A percentile compares a stretch with the other conserved stretches of the same genome.
Conservation (phyloP, 2,113 vertebrate genomes). For the Gasterosteus nipponicus region DNA sequence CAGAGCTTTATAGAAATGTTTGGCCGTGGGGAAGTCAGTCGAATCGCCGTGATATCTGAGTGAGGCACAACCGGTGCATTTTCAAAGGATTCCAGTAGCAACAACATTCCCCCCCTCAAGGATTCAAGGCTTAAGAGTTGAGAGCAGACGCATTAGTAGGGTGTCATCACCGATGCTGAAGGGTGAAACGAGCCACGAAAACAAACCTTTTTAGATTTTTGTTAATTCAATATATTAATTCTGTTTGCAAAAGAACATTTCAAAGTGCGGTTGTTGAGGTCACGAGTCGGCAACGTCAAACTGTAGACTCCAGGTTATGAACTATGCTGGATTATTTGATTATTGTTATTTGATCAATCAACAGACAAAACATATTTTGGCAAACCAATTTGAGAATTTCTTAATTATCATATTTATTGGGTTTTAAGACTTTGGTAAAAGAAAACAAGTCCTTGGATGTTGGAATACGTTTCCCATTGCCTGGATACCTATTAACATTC, state of each 20-base stretch:
- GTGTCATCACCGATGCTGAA: slow-evolving; percentile 49
- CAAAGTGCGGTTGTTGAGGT: background rate
- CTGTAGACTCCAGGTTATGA: background rate
- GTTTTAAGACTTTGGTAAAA: background rate
- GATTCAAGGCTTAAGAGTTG: slow-evolving; percentile 28
- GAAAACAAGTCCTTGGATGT: background rate
- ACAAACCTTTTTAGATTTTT: background rate
- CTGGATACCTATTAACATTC: too few relatives aligned
- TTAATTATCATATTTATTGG: background rate
- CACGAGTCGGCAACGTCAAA: background rate
- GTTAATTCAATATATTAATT: background rate
- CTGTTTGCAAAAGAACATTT: background rate
- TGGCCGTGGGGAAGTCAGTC: slow-evolving; percentile 5
- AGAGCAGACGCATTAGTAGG: slow-evolving; percentile 26
- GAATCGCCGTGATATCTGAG: background rate
- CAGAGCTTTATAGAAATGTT: slow-evolving; percentile 1
- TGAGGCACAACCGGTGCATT: background rate
- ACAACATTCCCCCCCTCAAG: slow-evolving; percentile 16
- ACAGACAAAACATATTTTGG: background rate
- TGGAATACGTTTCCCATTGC: too few relatives aligned
- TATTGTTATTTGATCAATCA: background rate
- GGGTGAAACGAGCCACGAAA: slow-evolving; percentile 24
- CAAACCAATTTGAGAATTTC: background rate
- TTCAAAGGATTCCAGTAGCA: background rate
- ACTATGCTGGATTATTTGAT: background rate